Base-by-base conservation (phyloP, 2,888 invertebrate species). In the Pandemis cinnamomeana region DNA sequence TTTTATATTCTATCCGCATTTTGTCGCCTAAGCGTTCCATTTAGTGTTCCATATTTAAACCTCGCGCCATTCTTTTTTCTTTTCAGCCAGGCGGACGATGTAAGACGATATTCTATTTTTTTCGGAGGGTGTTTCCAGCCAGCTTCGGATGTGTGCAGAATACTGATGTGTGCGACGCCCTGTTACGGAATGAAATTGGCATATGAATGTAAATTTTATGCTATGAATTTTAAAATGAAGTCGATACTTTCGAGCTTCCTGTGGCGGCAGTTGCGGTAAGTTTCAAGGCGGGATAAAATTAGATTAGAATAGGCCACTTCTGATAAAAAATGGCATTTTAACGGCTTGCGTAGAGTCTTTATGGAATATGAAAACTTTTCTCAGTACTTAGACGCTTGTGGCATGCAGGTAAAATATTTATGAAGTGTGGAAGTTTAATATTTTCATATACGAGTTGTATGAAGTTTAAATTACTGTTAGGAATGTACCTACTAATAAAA, bases 131-230 rank as follows among this genome's bases (percentile, higher is more conserved):
- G 89, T 89, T 84, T 83, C 83, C 82, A 83, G 83, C 84, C 81
- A 80, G 83, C 81, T 81, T 79, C 82, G 85, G 87, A 84, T 92
- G 91, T 93, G 91, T 90, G 86, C 88, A 80, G 93, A 89, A 93
- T 94, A 92, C 89, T 91, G 92, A 93, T 93, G 93, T 93, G 92
- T 92, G 91, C 88, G 84, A 89, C 89, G 90, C 91, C 89, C 92
- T 91, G 91, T 91, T 92, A 91, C 89, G 92, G 91, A 91, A 92
- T 92, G 91, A 94, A 94, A 94, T 94, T 93, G 94, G 94, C 93
- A 93, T 93, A 93, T 93, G 93, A 93, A 94, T 93, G 94, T 93
- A 93, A 93, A 94, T 94, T 93, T 94, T 93, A 93, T 93, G 93
- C 93, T 87, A 93, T 94, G 94, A 94, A 94, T 94, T 94, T 94